These are phyloP conservation scores for Orthonyx spaldingii DNA, from an alignment of 2,113 vertebrate species.

Conservation along the genomic window DNA sequence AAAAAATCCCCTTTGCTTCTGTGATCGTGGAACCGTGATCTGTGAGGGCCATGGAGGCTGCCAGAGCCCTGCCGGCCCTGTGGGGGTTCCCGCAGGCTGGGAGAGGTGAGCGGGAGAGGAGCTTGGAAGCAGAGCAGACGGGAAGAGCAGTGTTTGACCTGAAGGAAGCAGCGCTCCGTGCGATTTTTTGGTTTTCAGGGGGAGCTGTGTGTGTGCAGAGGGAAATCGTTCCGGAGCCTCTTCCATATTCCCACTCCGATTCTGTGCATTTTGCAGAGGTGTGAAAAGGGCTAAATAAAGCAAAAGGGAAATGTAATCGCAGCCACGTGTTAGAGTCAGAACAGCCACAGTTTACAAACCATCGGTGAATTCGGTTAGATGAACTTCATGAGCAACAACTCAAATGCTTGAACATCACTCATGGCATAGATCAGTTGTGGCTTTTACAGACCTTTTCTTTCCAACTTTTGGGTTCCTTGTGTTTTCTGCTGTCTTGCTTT, in stretches of 20 bases:
- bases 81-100: neutral
- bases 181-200: neutral
- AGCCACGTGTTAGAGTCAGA: neutral
- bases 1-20: neutral
- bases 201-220: neutral
- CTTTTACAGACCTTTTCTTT: neutral
- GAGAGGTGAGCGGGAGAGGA: neutral
- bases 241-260: neutral
- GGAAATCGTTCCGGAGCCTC: neutral
- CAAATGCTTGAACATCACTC: neutral
- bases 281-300: conserved; percentile 7
- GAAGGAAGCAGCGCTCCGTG: neutral
- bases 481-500: neutral
- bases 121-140: neutral
- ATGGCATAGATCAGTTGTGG: accelerated
- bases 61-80: neutral
- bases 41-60: neutral
- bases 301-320: neutral
- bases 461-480: neutral
- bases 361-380: neutral
- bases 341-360: neutral
- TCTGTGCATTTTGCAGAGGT: neutral
- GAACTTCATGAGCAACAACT: neutral
- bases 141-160: neutral
- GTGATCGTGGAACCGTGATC: neutral